These are phyloP conservation scores for Aleiodes leptofemur DNA, from an alignment of 2,888 invertebrate genomes.

Conservation along the genomic window DNA sequence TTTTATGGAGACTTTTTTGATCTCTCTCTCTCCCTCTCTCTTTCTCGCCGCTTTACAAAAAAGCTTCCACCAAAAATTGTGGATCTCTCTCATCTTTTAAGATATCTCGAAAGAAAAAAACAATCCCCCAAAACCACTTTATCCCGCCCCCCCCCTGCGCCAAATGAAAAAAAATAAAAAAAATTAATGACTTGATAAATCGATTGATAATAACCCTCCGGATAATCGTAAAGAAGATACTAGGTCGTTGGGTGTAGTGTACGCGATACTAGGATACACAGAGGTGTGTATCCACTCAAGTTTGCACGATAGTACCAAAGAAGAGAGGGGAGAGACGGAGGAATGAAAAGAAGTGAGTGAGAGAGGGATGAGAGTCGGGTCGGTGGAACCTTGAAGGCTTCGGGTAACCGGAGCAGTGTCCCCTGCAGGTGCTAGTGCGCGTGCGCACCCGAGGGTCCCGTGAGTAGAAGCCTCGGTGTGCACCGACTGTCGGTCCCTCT, in stretches of 20 bases:
- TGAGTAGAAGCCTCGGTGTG: constrained; percentile 41
- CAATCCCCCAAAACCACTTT: too few relatives aligned
- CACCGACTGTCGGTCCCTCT: background rate
- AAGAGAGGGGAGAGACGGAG: constrained; percentile 3
- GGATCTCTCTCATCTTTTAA: too few relatives aligned
- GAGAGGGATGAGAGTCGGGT: constrained; percentile 46
- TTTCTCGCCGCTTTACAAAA: too few relatives aligned
- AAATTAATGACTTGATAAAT: background rate
- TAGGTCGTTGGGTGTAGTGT: constrained; percentile 18
- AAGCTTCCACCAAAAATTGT: too few relatives aligned
- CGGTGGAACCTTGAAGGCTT: constrained; percentile 71
- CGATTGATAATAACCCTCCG: constrained; percentile 21
- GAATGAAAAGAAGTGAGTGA: background rate
- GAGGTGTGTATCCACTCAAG: constrained; percentile 21
- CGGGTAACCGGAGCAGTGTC: constrained; percentile 72
- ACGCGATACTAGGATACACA: constrained; percentile 29
- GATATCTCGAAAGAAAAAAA: too few relatives aligned
- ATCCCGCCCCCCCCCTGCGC: too few relatives aligned
- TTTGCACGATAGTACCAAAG: constrained; percentile 12
- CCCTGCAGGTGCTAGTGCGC: constrained; percentile 64
- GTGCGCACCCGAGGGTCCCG: constrained; percentile 60
- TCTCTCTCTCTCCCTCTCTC: too few relatives aligned
- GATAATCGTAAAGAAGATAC: constrained; percentile 28
- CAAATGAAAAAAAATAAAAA: too few relatives aligned
- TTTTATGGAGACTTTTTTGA: too few relatives aligned